Evolutionary conservation across 2,797 vertebrate species (phyloP).

Genomic region (Crax fasciolata): DNA sequence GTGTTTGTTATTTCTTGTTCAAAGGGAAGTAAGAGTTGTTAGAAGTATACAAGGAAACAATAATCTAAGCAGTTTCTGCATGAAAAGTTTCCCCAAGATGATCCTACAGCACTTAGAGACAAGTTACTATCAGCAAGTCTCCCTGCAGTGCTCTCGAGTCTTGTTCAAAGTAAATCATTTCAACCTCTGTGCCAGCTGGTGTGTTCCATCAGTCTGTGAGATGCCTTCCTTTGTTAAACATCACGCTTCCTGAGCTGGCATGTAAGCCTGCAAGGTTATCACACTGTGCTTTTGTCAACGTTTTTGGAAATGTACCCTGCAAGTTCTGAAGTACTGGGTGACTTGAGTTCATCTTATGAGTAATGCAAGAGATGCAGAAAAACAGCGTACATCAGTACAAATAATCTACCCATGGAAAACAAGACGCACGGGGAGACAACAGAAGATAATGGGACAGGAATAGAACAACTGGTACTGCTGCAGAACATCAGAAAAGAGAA

Average conservation of each 20-base stretch:
- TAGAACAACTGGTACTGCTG: neutral
- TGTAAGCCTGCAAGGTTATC: neutral
- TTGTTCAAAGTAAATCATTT: neutral
- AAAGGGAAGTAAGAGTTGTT: neutral
- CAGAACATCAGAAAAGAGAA: neutral
- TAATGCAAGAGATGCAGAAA: neutral
- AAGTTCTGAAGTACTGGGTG: neutral
- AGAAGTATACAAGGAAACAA: neutral
- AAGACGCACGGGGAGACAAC: fast-evolving
- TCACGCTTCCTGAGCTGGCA: fast-evolving
- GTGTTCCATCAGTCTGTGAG: neutral
- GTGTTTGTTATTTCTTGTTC: neutral
- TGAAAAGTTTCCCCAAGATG: neutral
- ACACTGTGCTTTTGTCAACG: fast-evolving
- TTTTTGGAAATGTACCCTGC: neutral
- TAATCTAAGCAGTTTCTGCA: neutral
- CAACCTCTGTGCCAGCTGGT: neutral
- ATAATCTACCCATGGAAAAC: neutral
- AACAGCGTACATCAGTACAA: neutral
- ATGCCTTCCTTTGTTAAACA: neutral
- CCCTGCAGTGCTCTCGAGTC: neutral
- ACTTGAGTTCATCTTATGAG: neutral
- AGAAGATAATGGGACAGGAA: neutral
- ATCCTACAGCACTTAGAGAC: neutral
- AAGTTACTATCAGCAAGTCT: neutral